Base-by-base conservation (phyloP, 2,113 vertebrate genomes). In the Rynchops niger region DNA sequence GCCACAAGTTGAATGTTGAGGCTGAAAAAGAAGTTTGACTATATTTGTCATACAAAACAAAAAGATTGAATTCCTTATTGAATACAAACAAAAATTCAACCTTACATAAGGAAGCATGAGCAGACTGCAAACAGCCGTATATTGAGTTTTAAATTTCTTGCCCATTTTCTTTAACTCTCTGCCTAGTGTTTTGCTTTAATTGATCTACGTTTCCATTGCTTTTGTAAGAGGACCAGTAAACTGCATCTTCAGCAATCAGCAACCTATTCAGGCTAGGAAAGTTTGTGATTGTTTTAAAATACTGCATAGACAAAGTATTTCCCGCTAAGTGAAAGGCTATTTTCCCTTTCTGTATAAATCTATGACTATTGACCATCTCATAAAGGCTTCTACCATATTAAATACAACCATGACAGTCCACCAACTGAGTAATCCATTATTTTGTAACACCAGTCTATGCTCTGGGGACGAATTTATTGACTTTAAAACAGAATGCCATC, bases 401-500 rank as follows among this genome's bases (percentile, higher is more conserved):
- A 95, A 95, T 82, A 80, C 69, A 88, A 40, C 30, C 77, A 49
- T 7, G 77, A 79, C 61, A 58, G 81, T 86, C 62, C 36, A 88
- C 78, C 76, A 82, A 59, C 50, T 43, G 63, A 86, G 78, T 61
- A 91, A 96, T 94, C 61, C 67, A 90, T 94, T 95, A 93, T 94
- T 97, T 93, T 90, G 65, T 71, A 94, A 94, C 85, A 82, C 80
- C 47, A 67, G 16, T 47, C 82, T 94, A 30, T 87, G 56, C 94
- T 97, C 85, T 70, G 79, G 85, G 87, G 85, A 88, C 3, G 11
- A 93, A 95, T 97, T 88, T 96, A 97, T 95, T 81, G 96, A 92
- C 93, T 95, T 96, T 96, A 93, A 97, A 96, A 65, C 36, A 91
- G 78, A 95, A 92, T 92, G 88, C 76, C 91, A 93, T 96, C 89